Conservation (phyloP, 2,888 invertebrate species). For the Drosophila suboccidentalis region DNA sequence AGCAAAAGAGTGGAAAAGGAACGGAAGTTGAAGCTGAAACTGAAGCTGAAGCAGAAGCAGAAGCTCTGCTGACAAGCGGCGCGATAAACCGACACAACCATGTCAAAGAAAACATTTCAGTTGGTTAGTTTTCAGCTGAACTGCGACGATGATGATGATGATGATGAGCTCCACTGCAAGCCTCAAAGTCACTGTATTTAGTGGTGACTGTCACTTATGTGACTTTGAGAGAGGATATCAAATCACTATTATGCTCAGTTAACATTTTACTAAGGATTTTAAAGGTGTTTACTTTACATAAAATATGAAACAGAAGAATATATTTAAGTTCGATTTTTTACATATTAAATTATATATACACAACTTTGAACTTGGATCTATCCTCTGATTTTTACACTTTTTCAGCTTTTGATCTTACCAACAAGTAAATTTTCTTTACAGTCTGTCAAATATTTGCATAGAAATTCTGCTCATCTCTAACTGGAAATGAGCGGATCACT, state of each 20-base stretch:
- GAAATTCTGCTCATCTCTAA: slow-evolving; percentile 60
- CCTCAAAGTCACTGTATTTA: slow-evolving; percentile 38
- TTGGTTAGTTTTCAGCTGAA: slow-evolving; percentile 74
- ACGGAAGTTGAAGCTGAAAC: neutral
- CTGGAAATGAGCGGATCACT: slow-evolving; percentile 62
- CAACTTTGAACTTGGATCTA: no score
- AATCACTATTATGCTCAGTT: no score
- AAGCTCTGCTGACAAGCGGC: slow-evolving; percentile 76
- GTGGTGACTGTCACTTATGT: slow-evolving; percentile 28
- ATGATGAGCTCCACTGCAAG: slow-evolving; percentile 3
- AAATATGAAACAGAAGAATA: no score
- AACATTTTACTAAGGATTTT: neutral
- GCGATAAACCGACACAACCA: slow-evolving; percentile 77
- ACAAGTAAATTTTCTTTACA: no score
- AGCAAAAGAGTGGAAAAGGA: slow-evolving; percentile 10
- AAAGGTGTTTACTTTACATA: neutral
- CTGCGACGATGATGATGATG: slow-evolving; percentile 64
- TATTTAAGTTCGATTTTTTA: no score
- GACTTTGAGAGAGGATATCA: neutral
- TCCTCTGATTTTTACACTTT: no score
- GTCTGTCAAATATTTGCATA: slow-evolving; percentile 31
- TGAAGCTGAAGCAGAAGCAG: slow-evolving; percentile 6
- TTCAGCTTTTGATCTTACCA: no score
- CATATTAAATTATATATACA: no score
- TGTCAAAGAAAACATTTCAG: slow-evolving; percentile 80